Evolutionary conservation across 2,113 vertebrate species (phyloP).

Genomic region (Arizona elegans): DNA sequence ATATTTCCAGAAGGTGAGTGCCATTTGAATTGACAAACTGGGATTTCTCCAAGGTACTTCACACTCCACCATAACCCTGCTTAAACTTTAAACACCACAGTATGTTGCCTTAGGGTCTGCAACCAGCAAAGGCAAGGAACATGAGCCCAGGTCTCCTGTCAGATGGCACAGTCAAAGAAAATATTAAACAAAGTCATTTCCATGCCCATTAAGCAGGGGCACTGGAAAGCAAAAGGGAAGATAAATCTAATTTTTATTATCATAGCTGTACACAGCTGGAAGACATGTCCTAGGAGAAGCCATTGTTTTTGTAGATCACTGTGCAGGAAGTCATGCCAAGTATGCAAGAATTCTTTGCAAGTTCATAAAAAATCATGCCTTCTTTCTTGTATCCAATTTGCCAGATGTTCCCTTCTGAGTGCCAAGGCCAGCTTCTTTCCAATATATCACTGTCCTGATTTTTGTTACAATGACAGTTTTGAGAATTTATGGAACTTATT

Average conservation of each 20-base stretch:
- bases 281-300: conserved; percentile 58
- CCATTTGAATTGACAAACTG: conserved; percentile 68
- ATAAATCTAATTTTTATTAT: conserved; percentile 68
- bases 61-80: conserved; percentile 51
- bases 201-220: conserved; percentile 66
- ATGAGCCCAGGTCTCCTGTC: conserved; percentile 59
- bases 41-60: conserved; percentile 49
- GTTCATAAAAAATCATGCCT: conserved; percentile 24
- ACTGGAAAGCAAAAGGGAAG: conserved; percentile 53
- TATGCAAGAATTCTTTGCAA: conserved; percentile 37
- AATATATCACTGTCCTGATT: not conserved
- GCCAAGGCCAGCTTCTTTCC: not conserved
- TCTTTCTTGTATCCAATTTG: not conserved
- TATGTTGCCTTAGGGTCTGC: conserved; percentile 71
- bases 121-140: conserved; percentile 68
- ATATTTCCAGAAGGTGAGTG: conserved; percentile 55
- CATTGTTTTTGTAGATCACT: conserved; percentile 55
- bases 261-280: conserved; percentile 50
- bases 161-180: conserved; percentile 70
- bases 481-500: not conserved
- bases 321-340: conserved; percentile 46
- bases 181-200: conserved; percentile 71
- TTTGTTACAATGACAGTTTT: not conserved
- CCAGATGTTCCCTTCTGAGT: not conserved
- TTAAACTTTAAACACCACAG: conserved; percentile 62